Conservation (phyloP, 2,888 invertebrate species). For the Aradus depressus region DNA sequence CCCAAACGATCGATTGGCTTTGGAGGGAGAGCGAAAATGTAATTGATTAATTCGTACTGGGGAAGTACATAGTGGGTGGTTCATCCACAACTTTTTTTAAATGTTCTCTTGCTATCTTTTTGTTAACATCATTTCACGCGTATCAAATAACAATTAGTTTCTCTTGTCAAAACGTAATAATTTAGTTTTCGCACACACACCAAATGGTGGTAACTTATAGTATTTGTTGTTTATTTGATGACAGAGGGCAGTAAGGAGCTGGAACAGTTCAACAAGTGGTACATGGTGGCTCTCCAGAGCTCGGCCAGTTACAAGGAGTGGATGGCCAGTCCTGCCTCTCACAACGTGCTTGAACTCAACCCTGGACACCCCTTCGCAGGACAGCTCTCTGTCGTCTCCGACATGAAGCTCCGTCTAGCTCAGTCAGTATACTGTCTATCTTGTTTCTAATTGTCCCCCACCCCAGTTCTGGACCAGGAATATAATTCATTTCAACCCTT, state of each 20-base stretch:
- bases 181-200: too few relatives aligned
- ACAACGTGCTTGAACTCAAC: slow-evolving; percentile 49
- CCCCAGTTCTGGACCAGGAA: background rate
- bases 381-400: slow-evolving; percentile 73
- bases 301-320: slow-evolving; percentile 85
- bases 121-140: background rate
- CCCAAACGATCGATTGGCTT: too few relatives aligned
- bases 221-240: slow-evolving; percentile 10
- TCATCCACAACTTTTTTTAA: too few relatives aligned
- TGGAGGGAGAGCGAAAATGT: too few relatives aligned
- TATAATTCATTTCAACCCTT: too few relatives aligned
- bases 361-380: slow-evolving; percentile 91
- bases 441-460: slow-evolving; percentile 2
- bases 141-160: too few relatives aligned
- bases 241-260: slow-evolving; percentile 65
- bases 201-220: too few relatives aligned
- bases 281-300: slow-evolving; percentile 70
- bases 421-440: slow-evolving; percentile 53
- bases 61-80: too few relatives aligned
- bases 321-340: slow-evolving; percentile 54
- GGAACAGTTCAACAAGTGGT: slow-evolving; percentile 78
- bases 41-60: too few relatives aligned
- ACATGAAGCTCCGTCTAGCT: slow-evolving; percentile 83
- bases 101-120: background rate
- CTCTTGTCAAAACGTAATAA: too few relatives aligned